Evolutionary conservation across 2,888 invertebrate genomes (phyloP).

Genomic region (Pemphredon lugubris): DNA sequence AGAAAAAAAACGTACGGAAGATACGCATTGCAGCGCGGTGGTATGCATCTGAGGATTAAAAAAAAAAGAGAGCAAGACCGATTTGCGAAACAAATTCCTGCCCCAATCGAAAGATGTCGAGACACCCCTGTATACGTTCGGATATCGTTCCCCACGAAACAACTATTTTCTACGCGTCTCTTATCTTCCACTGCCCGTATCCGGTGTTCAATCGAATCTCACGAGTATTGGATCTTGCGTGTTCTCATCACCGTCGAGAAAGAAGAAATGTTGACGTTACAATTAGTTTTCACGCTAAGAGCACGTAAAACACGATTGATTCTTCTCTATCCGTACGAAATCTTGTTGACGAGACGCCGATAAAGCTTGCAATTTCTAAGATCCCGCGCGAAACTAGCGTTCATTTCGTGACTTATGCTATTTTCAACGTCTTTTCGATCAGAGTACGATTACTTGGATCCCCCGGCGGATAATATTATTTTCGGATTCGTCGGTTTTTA

Average conservation of each 20-base stretch:
- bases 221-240: slow-evolving; percentile 45
- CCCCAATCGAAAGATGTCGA: slow-evolving; percentile 28
- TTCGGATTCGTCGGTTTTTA: slow-evolving; percentile 38
- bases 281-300: slow-evolving; percentile 40
- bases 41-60: slow-evolving; percentile 24
- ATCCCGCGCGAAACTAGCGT: slow-evolving; percentile 16
- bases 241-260: slow-evolving; percentile 34
- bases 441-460: slow-evolving; percentile 32
- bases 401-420: slow-evolving; percentile 33
- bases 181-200: slow-evolving; percentile 34
- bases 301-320: slow-evolving; percentile 38
- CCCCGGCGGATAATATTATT: slow-evolving; percentile 9
- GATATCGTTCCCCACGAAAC: slow-evolving; percentile 20
- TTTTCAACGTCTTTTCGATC: slow-evolving; percentile 35
- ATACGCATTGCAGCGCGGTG: slow-evolving; percentile 18
- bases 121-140: slow-evolving; percentile 32
- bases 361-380: slow-evolving; percentile 40
- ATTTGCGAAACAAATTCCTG: slow-evolving; percentile 35
- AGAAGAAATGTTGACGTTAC: slow-evolving; percentile 27
- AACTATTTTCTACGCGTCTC: slow-evolving; percentile 39
- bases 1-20: slow-evolving; percentile 2
- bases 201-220: slow-evolving; percentile 30
- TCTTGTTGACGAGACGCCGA: slow-evolving; percentile 52
- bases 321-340: slow-evolving; percentile 10
- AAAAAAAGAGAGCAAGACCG: slow-evolving; percentile 22